Base-by-base conservation (phyloP, 2,888 invertebrate species). In the Calliphora vomitoria region DNA sequence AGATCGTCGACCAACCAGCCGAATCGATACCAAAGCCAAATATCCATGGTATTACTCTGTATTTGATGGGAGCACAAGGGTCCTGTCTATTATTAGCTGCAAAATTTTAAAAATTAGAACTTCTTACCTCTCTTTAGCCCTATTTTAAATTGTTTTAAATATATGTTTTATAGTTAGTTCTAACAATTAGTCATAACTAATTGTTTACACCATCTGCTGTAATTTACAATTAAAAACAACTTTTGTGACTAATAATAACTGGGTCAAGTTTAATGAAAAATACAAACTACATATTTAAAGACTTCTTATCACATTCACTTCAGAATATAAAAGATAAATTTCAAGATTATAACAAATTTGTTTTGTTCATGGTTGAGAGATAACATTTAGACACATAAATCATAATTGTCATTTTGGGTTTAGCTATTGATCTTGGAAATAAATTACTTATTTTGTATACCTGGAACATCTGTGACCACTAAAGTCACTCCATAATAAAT, bases 251-350 rank as follows among this genome's bases (percentile, higher is more conserved):
- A 60, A 11, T 31, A 18, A 64, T 4, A 82, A 58, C 47, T 82
- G 82, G 82, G 82, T 82, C 82, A 82, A 74, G 71, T 72, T 66
- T 50, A 60, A 18, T 69, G 15, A 60, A 60, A 47, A 20, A 20
- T 35, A 60, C 47, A 79, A 4, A 69, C 15, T 35, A n/a, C n/a
- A n/a, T n/a, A 35, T 35, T 35, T 44, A 44, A 68, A 69, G 41
- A 64, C 6, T 78, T 78, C 53, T 66, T 78, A 66, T 78, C 66
- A 66, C n/a, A 20, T 41, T 20, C 0, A 74, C 11, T 47, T 20
- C 8, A 44, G n/a, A 15, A 41, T 10, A 35, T 53, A 58, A 31
- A 55, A 74, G 82, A 82, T 53, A 74, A 13, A 66, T 62, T 66
- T 74, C 13, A 18, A 82, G 66, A 66, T 58, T 58, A 74, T 8